These are phyloP conservation scores for Trachurus trachurus DNA, from an alignment of 2,797 vertebrate species.

Conservation along the genomic window DNA sequence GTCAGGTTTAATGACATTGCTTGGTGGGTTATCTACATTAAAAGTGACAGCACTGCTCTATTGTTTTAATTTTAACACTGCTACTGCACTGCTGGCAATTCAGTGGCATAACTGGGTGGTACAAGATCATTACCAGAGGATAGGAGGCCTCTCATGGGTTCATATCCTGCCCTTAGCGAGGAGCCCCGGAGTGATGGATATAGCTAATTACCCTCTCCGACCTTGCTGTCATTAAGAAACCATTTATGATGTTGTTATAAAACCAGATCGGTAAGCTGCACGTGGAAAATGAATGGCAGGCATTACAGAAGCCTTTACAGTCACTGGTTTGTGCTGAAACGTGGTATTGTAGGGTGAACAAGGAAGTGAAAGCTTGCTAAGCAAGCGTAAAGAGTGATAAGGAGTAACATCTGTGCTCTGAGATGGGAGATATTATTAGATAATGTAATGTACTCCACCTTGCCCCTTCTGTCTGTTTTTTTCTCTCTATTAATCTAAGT, in stretches of 20 bases:
- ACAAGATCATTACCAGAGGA: slow-evolving; percentile 26
- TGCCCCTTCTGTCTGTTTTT: slow-evolving; percentile 28
- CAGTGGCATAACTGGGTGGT: slow-evolving; percentile 7
- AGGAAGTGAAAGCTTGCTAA: slow-evolving; percentile 49
- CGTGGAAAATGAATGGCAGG: slow-evolving; percentile 34
- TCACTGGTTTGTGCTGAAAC: slow-evolving; percentile 20
- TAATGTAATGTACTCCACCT: slow-evolving; percentile 39
- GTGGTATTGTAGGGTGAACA: slow-evolving; percentile 13
- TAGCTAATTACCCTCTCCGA: slow-evolving; percentile 52
- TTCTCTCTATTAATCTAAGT: slow-evolving; percentile 52
- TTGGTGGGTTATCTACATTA: not conserved
- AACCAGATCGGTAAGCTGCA: slow-evolving; percentile 42
- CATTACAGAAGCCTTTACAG: slow-evolving; percentile 24
- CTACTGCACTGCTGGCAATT: slow-evolving; percentile 19
- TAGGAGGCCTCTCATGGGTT: slow-evolving; percentile 39
- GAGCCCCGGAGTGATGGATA: slow-evolving; percentile 53
- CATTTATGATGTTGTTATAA: slow-evolving; percentile 50
- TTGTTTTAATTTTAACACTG: not conserved
- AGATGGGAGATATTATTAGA: slow-evolving; percentile 59
- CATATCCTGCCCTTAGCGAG: slow-evolving; percentile 43
- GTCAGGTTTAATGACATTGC: slow-evolving; percentile 7
- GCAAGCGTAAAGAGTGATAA: slow-evolving; percentile 22
- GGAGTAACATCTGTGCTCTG: slow-evolving; percentile 50
- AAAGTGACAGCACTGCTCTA: not conserved
- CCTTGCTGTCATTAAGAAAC: slow-evolving; percentile 58